A percentile compares a stretch with the other conserved stretches of the same genome.
phyloP scores from a whole-genome alignment of 2,888 invertebrate genomes.

The Gasteruption jaculator region DNA sequence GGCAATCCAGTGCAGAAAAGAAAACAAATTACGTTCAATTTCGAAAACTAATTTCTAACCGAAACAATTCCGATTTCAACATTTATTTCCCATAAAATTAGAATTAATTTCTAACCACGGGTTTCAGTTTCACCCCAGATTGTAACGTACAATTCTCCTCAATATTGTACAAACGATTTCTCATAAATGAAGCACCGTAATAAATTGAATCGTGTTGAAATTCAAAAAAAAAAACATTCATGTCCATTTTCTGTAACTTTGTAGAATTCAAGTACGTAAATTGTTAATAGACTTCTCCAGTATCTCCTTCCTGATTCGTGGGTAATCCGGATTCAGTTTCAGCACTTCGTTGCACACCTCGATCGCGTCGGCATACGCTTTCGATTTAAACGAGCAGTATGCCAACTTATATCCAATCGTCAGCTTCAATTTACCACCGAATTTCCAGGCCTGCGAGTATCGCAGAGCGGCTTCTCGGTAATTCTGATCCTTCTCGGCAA shows the following conservation, averaged over 20 bases:
- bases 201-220: too few species aligned
- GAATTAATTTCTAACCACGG: too few species aligned
- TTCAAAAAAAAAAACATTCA: background rate
- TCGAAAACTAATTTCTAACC: too few species aligned
- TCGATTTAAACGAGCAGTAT: conserved; percentile 85
- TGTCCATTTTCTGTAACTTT: background rate
- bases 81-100: too few species aligned
- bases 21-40: too few species aligned
- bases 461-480: conserved; percentile 79
- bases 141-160: too few species aligned
- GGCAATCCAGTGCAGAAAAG: too few species aligned
- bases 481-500: conserved; percentile 89
- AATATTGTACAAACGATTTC: too few species aligned
- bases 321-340: conserved; percentile 79
- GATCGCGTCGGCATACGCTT: conserved; percentile 85
- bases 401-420: conserved; percentile 90
- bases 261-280: conserved; percentile 67
- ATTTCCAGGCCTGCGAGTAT: conserved; percentile 84
- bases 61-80: too few species aligned
- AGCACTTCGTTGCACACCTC: conserved; percentile 84
- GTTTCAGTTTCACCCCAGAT: too few species aligned
- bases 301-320: conserved; percentile 88
- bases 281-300: conserved; percentile 83
- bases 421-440: conserved; percentile 76
- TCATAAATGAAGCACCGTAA: too few species aligned